phyloP scores from a whole-genome alignment of 2,113 vertebrate genomes.

The Toxotes jaculatrix region DNA sequence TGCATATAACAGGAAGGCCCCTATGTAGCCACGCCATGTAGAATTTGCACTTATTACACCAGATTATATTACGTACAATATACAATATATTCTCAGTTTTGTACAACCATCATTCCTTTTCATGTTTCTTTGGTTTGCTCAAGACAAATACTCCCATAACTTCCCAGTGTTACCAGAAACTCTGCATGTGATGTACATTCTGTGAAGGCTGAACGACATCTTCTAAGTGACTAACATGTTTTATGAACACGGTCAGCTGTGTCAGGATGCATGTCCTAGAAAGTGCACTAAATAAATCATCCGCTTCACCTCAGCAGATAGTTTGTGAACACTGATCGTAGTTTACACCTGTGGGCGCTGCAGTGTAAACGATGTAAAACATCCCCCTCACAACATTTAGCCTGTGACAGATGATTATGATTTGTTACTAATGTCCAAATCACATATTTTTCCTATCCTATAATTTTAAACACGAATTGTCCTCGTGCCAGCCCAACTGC shows the following conservation, averaged over 20 bases:
- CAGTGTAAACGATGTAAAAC: not conserved
- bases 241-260: not conserved
- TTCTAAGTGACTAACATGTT: not conserved
- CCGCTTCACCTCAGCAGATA: not conserved
- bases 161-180: not conserved
- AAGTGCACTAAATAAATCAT: not conserved
- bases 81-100: no score
- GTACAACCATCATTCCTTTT: no score
- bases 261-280: not conserved
- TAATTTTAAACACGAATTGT: conserved; percentile 26
- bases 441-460: conserved; percentile 11
- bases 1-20: no score
- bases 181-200: not conserved
- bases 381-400: not conserved
- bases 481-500: conserved; percentile 22
- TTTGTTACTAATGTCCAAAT: not conserved
- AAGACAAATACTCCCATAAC: not conserved
- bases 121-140: not conserved
- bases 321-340: not conserved
- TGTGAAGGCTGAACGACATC: not conserved
- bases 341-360: not conserved
- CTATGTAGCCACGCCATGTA: not conserved
- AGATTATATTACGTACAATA: no score
- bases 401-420: conserved; percentile 10
- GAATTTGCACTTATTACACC: not conserved